These are phyloP conservation scores for Leptopterna dolabrata DNA, from an alignment of 2,888 invertebrate genomes.

Conservation along the genomic window DNA sequence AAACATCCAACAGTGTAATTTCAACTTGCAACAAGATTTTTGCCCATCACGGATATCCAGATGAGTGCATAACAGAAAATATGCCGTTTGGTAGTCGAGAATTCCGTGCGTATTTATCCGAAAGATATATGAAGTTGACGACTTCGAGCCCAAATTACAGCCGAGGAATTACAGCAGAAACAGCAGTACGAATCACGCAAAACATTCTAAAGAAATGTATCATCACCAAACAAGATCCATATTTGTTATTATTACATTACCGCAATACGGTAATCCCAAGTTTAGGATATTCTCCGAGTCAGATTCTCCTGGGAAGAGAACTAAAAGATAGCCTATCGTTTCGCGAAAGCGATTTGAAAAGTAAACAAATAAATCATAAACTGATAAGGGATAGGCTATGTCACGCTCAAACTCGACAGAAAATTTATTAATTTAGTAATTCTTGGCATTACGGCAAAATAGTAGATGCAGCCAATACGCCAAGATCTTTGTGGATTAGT, in stretches of 20 bases:
- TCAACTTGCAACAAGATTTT: neutral
- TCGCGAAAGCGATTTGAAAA: no score
- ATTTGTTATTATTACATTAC: neutral
- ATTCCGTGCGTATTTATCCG: neutral
- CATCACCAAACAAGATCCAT: neutral
- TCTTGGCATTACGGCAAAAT: neutral
- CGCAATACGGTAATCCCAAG: no score
- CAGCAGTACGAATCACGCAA: neutral
- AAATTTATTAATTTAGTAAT: neutral
- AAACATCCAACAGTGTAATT: neutral
- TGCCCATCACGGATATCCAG: constrained; percentile 18
- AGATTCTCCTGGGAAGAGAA: no score
- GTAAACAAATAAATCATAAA: neutral
- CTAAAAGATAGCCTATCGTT: neutral
- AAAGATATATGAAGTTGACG: neutral
- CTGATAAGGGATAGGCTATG: neutral
- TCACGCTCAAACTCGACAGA: neutral
- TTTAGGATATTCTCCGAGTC: no score
- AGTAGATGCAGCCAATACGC: neutral
- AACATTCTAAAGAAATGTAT: neutral
- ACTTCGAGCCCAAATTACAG: constrained; percentile 14
- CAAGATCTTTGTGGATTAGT: neutral
- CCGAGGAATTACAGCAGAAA: neutral
- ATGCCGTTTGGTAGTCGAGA: neutral
- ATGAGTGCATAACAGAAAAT: constrained; percentile 6